Evolutionary conservation across 1,140 invertebrate genomes (phyloP).

Genomic region (Sinonovacula constricta): DNA sequence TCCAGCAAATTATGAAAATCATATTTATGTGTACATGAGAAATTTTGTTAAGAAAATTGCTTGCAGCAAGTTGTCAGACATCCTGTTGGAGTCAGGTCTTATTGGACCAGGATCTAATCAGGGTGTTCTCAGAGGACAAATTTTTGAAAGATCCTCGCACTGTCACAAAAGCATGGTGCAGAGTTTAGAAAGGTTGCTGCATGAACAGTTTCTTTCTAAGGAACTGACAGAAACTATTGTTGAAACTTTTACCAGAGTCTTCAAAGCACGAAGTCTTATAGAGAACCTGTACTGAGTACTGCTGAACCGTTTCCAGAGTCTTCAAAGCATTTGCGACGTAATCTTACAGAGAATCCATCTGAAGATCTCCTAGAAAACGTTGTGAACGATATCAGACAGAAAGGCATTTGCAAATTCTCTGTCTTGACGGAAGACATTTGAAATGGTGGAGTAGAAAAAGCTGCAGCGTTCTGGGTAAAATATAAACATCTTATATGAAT

Average conservation of each 20-base stretch:
- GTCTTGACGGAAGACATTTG: background rate
- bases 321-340: no score
- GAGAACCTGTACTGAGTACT: no score
- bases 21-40: slow-evolving; percentile 56
- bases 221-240: background rate
- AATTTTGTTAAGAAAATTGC: slow-evolving; percentile 57
- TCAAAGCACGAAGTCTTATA: no score
- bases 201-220: background rate
- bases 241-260: background rate
- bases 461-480: slow-evolving; percentile 47
- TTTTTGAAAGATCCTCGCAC: slow-evolving; percentile 47
- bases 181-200: slow-evolving; percentile 30
- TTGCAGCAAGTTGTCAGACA: slow-evolving; percentile 41
- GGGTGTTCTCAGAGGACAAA: slow-evolving; percentile 42
- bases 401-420: background rate
- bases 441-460: slow-evolving; percentile 32
- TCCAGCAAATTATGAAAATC: slow-evolving; percentile 49
- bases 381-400: background rate
- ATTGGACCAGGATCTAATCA: slow-evolving; percentile 39
- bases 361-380: background rate
- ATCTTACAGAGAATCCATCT: no score
- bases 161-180: slow-evolving; percentile 49
- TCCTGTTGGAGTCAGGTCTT: slow-evolving; percentile 49
- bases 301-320: no score
- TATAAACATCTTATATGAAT: slow-evolving; percentile 46